A percentile compares a stretch with the other conserved stretches of the same genome.
Conservation (phyloP, 2,888 invertebrate species). For the Aradus depressus region DNA sequence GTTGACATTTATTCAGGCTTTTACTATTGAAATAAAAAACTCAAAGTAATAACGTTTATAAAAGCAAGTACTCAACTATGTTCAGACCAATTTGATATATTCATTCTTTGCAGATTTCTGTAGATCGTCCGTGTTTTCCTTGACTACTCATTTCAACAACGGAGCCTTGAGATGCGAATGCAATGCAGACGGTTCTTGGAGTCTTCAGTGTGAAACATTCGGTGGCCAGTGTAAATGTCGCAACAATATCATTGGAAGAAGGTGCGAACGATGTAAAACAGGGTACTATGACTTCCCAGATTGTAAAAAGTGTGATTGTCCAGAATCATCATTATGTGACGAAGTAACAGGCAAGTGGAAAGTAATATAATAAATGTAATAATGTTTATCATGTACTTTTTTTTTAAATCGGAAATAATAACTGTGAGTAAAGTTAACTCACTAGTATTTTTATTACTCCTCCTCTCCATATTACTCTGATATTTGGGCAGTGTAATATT, state of each 20-base stretch:
- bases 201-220: slow-evolving; percentile 81
- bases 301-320: slow-evolving; percentile 80
- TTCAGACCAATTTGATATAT: background rate
- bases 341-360: slow-evolving; percentile 49
- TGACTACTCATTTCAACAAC: slow-evolving; percentile 90
- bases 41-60: no score
- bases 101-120: slow-evolving; percentile 57
- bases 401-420: no score
- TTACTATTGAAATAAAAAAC: background rate
- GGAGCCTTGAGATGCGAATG: slow-evolving; percentile 85
- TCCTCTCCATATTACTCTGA: no score
- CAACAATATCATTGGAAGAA: slow-evolving; percentile 83
- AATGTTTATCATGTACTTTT: no score
- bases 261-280: slow-evolving; percentile 67
- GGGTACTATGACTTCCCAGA: slow-evolving; percentile 94
- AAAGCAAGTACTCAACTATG: no score
- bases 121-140: slow-evolving; percentile 77
- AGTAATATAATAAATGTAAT: no score
- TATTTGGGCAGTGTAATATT: no score
- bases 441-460: no score
- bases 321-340: slow-evolving; percentile 70
- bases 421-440: no score
- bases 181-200: slow-evolving; percentile 72
- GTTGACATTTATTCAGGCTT: no score
- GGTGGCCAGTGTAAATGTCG: slow-evolving; percentile 95